Evolutionary conservation across 2,888 invertebrate genomes (phyloP), one percentile per base, ranked within the genome.

Genomic region (Xestia xanthographa): DNA sequence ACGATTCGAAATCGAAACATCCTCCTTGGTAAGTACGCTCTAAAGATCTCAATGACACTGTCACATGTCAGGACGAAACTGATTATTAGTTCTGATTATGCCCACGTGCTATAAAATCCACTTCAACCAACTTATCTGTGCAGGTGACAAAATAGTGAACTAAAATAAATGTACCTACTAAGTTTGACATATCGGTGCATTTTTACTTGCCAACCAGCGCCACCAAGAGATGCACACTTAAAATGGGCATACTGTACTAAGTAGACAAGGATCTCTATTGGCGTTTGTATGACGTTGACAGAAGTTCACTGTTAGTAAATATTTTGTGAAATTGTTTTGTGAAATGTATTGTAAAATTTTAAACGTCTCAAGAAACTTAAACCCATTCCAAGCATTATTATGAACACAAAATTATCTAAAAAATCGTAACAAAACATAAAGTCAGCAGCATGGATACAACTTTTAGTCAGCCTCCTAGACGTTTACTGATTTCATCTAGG

Each of bases 301-400:
- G 41, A 41, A n/a, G 9, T n/a, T 14, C n/a, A 17, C 41, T 41
- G n/a, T 63, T 41, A 41, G n/a, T 63, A 63, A 63, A 63, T 43
- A 63, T 43, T 43, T 63, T n/a, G 17, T 26, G 8, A 63, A 63
- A 63, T 63, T 63, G n/a, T 26, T 63, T 26, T 41, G 63, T 63
- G 63, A 41, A 63, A 63, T 63, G 63, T 63, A 4, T 9, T 63
- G 17, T 41, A 26, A 63, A 63, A 63, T 1, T 26, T 26, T 41
- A 41, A 63, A 41, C 3, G n/a, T 9, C 3, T 26, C 14, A 41
- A 63, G 5, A 63, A 63, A 41, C 4, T 17, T 63, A 26, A 41
- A 38, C 5, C 11, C 11, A 22, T 62, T 38, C 5, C 5, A 62
- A 62, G 34, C 12, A 38, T 34, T 41, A 41, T 11, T 22, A 38